phyloP scores from a whole-genome alignment of 2,888 invertebrate genomes.

The Philaethria dido region DNA sequence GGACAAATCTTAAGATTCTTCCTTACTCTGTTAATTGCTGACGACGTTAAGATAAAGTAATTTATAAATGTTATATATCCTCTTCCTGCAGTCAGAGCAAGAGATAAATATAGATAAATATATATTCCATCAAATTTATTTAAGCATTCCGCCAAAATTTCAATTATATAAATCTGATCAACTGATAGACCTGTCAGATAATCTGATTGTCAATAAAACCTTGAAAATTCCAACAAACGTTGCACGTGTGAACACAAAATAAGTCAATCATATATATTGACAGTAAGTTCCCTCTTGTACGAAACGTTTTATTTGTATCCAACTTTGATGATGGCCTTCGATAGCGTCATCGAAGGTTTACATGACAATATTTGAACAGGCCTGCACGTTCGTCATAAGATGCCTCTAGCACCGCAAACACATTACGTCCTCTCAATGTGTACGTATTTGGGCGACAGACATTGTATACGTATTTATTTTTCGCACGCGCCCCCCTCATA shows the following conservation, averaged over 20 bases:
- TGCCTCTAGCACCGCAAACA: constrained; percentile 66
- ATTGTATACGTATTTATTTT: constrained; percentile 79
- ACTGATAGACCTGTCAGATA: too few relatives aligned
- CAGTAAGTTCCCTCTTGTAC: neutral
- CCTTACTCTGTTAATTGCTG: too few relatives aligned
- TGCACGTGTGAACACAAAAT: neutral
- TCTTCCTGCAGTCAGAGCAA: too few relatives aligned
- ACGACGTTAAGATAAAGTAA: too few relatives aligned
- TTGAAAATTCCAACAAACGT: neutral
- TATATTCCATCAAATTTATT: too few relatives aligned
- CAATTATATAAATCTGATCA: too few relatives aligned
- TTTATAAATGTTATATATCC: too few relatives aligned
- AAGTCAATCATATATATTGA: neutral
- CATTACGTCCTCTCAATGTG: constrained; percentile 72
- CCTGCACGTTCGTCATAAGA: constrained; percentile 54
- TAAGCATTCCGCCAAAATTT: too few relatives aligned
- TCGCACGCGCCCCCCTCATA: constrained; percentile 49
- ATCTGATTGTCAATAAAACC: neutral
- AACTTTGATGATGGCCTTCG: constrained; percentile 24
- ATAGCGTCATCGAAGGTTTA: constrained; percentile 31
- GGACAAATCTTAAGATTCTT: too few relatives aligned
- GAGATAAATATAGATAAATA: too few relatives aligned
- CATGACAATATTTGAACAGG: constrained; percentile 37
- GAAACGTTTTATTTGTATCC: constrained; percentile 15
- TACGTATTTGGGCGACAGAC: constrained; percentile 67